Percentiles rank a stretch among this genome's conserved stretches.
These are phyloP conservation scores for Zoanthus gigantus DNA, from an alignment of 92 coral and sea anemone species.

Conservation along the genomic window DNA sequence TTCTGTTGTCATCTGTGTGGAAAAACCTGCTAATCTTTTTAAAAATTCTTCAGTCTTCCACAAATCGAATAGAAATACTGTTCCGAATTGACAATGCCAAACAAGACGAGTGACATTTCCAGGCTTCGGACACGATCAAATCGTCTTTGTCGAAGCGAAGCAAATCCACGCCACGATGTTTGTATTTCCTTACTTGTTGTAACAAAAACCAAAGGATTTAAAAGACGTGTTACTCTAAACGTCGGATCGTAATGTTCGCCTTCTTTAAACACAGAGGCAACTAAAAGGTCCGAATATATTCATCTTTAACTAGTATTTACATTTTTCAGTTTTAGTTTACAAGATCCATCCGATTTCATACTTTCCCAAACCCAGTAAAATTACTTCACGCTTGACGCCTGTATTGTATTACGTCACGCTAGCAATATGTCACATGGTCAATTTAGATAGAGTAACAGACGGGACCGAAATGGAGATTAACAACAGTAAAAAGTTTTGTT, in stretches of 20 bases:
- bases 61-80: slow-evolving; percentile 45
- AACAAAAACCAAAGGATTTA: not conserved
- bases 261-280: not conserved
- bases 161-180: not conserved
- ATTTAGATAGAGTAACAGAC: not conserved
- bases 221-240: not conserved
- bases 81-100: slow-evolving; percentile 45
- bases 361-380: slow-evolving; percentile 7
- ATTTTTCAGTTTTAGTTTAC: not conserved
- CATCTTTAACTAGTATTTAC: not conserved
- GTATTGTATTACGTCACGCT: slow-evolving; percentile 2
- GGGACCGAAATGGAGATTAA: no score
- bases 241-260: slow-evolving; percentile 11
- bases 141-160: slow-evolving; percentile 26
- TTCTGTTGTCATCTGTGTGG: slow-evolving; percentile 42
- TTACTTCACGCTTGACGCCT: slow-evolving; percentile 19
- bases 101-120: slow-evolving; percentile 47
- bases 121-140: slow-evolving; percentile 12
- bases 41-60: slow-evolving; percentile 42
- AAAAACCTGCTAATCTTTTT: not conserved
- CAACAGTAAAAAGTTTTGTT: no score
- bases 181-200: not conserved
- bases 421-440: not conserved
- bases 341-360: not conserved
- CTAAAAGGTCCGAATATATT: not conserved